These are phyloP conservation scores for Pseudopodoces humilis DNA, from an alignment of 2,113 vertebrate species.

Conservation along the genomic window DNA sequence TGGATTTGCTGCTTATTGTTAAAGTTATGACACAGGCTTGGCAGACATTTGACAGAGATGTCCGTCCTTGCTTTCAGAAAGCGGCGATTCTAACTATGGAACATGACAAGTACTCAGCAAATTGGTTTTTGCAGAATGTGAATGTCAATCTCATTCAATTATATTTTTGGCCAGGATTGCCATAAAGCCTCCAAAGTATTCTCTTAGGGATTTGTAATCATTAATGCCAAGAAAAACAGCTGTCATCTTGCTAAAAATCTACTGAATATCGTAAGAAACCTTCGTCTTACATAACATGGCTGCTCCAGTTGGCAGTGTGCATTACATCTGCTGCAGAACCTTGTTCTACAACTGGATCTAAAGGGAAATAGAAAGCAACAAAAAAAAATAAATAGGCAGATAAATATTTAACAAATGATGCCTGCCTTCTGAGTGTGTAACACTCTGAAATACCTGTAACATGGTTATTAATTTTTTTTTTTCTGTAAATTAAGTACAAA, in stretches of 20 bases:
- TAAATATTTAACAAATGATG: neutral
- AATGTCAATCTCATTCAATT: neutral
- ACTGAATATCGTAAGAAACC: neutral
- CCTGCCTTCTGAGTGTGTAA: neutral
- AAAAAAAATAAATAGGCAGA: neutral
- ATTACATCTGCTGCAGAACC: neutral
- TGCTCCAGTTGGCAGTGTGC: neutral
- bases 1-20: neutral
- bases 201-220: neutral
- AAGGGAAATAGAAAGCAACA: neutral
- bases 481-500: neutral
- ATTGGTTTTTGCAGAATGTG: neutral
- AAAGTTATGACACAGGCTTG: neutral
- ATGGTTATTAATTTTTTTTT: neutral
- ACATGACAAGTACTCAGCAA: neutral
- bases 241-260: conserved; percentile 11
- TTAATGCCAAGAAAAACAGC: neutral
- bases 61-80: neutral
- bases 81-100: neutral
- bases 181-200: neutral
- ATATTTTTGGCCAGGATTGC: neutral
- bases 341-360: neutral
- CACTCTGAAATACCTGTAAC: neutral
- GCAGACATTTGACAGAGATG: neutral
- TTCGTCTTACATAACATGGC: neutral